Evolutionary conservation across 2,888 invertebrate species (phyloP), one percentile per base, ranked within the genome.

Genomic region (Tenthredo livida): DNA sequence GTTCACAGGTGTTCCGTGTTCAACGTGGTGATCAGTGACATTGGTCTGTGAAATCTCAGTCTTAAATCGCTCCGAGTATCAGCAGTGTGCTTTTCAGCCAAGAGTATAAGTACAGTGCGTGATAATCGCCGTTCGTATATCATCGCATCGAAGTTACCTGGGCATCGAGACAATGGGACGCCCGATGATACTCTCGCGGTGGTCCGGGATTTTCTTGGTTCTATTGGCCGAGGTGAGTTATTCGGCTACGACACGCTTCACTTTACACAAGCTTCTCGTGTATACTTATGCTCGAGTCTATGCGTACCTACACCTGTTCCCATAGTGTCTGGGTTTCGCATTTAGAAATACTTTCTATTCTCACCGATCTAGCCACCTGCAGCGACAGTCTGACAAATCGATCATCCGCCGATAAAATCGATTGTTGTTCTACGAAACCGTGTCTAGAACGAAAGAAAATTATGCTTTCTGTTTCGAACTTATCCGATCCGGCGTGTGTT

Each of bases 201-300:
- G 84, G 73, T 84, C 82, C 29, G 80, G 82, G 50, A 33, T 85
- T 25, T 25, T 85, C 43, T 61, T 85, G 37, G n/a, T 85, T 33
- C 72, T 85, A 33, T 80, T 85, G 25, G 82, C 80, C 21, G 67
- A 85, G 85, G 85, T 85, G 54, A 83, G 85, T 82, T 33, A 5
- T 33, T 50, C 10, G 6, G 21, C 75, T 15, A 10, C 47, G 21
- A 47, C 75, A 12, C 25, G 43, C 40, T 54, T 43, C n/a, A n/a
- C 54, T 54, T 54, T 54, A 54, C n/a, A 21, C 73, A 73, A 73
- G 17, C 21, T 73, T 73, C 17, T 73, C n/a, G 6, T 1, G 54
- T 25, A 3, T 47, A 50, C 10, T 15, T 54, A 54, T 47, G 6
- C 73, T 17, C 1, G 6, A 12, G 54, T 25, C 73, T n/a, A 47